phyloP scores from a whole-genome alignment of 2,113 vertebrate species.

The Tonatia bakeri region DNA sequence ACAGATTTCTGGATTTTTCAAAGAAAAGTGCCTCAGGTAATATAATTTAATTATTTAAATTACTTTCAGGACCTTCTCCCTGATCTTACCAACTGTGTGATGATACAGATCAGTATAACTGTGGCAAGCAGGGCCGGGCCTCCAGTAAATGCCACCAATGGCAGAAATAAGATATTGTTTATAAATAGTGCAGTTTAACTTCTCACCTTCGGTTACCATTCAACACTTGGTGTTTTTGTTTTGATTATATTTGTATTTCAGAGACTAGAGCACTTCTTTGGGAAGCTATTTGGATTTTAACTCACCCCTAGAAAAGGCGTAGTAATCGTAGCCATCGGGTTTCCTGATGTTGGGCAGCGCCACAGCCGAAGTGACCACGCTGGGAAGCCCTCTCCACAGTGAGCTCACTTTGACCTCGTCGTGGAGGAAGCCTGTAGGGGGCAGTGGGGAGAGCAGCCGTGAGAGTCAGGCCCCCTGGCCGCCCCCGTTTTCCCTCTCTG shows the following conservation, averaged over 20 bases:
- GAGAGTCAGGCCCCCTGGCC: background rate
- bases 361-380: conserved; percentile 86
- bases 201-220: background rate
- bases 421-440: conserved; percentile 79
- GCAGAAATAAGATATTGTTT: background rate
- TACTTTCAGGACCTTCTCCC: background rate
- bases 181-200: background rate
- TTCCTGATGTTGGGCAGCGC: conserved; percentile 85
- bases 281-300: conserved; percentile 3
- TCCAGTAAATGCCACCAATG: background rate
- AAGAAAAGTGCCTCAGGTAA: background rate
- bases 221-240: background rate
- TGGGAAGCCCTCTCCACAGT: conserved; percentile 90
- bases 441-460: background rate
- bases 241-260: background rate
- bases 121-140: background rate
- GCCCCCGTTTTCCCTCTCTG: background rate
- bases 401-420: conserved; percentile 79
- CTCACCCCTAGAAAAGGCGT: conserved; percentile 90
- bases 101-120: background rate
- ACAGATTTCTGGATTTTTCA: conserved; percentile 4
- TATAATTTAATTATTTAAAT: background rate
- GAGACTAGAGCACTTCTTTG: background rate
- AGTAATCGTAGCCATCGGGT: conserved; percentile 90
- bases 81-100: background rate